phyloP scores from a whole-genome alignment of 92 coral and sea anemone genomes.

The Scolanthus callimorphus region DNA sequence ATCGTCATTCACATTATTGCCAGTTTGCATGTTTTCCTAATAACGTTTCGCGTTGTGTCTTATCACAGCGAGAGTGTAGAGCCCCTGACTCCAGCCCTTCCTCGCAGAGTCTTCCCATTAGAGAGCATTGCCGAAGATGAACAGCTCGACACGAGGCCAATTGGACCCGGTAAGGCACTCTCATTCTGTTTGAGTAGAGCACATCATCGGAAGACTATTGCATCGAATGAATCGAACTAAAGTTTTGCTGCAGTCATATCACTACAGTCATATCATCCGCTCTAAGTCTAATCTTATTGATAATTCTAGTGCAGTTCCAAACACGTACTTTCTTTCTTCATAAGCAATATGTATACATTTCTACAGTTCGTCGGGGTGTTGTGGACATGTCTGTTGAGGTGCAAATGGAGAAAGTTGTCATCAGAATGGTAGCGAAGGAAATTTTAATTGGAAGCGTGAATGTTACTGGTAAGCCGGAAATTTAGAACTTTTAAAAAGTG shows the following conservation, averaged over 20 bases:
- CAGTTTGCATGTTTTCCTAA: not conserved
- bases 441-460: conserved; percentile 61
- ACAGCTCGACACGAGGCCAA: conserved; percentile 25
- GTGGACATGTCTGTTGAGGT: conserved; percentile 59
- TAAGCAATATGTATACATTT: too few relatives aligned
- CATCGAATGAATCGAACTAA: too few relatives aligned
- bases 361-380: conserved; percentile 17
- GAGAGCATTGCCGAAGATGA: conserved; percentile 62
- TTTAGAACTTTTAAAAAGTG: too few relatives aligned
- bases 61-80: conserved; percentile 24
- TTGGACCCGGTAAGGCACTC: conserved; percentile 40
- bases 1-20: too few relatives aligned
- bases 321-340: too few relatives aligned
- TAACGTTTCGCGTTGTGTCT: too few relatives aligned
- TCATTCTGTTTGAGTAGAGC: too few relatives aligned
- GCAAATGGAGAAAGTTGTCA: conserved; percentile 55
- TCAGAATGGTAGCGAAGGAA: conserved; percentile 66
- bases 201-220: too few relatives aligned
- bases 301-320: too few relatives aligned
- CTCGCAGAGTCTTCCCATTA: conserved; percentile 16
- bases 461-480: conserved; percentile 49
- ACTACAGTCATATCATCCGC: too few relatives aligned
- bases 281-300: too few relatives aligned
- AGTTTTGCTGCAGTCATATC: too few relatives aligned
- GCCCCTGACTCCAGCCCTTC: conserved; percentile 21